Evolutionary conservation across 2,113 vertebrate species (phyloP).

Genomic region (Urocynchramus pylzowi): DNA sequence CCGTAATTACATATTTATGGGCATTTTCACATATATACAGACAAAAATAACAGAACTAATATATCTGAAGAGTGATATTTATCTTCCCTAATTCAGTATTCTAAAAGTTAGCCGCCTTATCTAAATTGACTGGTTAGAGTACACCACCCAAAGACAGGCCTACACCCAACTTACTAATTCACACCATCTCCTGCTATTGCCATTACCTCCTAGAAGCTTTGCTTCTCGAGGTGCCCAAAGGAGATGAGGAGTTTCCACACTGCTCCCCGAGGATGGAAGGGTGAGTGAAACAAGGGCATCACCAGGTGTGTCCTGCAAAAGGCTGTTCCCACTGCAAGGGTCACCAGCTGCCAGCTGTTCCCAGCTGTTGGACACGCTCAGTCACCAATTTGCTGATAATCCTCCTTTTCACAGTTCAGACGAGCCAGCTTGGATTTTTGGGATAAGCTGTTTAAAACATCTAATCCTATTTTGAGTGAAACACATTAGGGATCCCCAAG

Average conservation of each 20-base stretch:
- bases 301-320: neutral
- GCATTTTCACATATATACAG: neutral
- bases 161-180: neutral
- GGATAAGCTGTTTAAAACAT: neutral
- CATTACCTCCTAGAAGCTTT: neutral
- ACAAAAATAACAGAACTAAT: neutral
- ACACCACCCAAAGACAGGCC: neutral
- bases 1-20: neutral
- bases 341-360: neutral
- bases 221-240: neutral
- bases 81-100: neutral
- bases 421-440: neutral
- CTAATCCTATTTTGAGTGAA: neutral
- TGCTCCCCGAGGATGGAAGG: neutral
- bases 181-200: neutral
- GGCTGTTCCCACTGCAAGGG: neutral
- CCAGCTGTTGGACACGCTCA: neutral
- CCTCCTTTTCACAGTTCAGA: neutral
- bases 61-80: neutral
- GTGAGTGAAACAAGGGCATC: neutral
- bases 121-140: neutral
- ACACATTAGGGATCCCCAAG: neutral
- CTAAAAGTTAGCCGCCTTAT: neutral
- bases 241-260: neutral
- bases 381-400: neutral